Conservation (phyloP, 2,888 invertebrate genomes). For the Cerastoderma edule region DNA sequence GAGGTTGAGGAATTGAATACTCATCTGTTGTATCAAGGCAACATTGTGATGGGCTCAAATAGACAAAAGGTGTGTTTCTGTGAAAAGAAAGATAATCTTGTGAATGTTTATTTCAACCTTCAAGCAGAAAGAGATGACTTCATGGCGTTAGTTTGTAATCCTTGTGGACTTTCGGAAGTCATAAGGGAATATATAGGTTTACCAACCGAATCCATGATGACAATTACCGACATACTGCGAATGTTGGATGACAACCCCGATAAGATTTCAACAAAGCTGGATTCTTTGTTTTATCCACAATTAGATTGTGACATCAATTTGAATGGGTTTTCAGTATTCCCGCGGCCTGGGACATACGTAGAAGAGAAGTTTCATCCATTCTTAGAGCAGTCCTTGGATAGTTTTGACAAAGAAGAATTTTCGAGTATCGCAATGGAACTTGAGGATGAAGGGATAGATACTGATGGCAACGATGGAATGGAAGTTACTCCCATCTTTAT, state of each 20-base stretch:
- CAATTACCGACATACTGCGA: neutral
- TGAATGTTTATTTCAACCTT: neutral
- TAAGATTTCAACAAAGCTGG: neutral
- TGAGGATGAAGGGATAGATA: conserved; percentile 26
- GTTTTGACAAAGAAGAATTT: conserved; percentile 37
- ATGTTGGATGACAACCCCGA: neutral
- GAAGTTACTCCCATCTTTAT: conserved; percentile 27
- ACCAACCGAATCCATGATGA: neutral
- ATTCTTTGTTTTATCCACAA: neutral
- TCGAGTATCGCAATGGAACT: conserved; percentile 38
- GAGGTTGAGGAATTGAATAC: neutral
- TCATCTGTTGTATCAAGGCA: neutral
- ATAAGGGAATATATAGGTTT: neutral
- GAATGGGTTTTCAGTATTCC: conserved; percentile 27
- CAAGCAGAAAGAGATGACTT: too few species aligned
- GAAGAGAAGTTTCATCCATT: conserved; percentile 39
- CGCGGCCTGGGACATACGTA: conserved; percentile 48
- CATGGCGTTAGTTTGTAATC: neutral
- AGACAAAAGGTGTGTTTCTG: neutral
- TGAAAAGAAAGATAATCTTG: neutral
- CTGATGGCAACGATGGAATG: neutral
- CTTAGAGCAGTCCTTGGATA: conserved; percentile 27
- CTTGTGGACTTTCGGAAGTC: neutral
- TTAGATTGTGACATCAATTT: neutral
- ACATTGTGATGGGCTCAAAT: neutral